Conservation (phyloP, 2,888 invertebrate species). For the Scelioninae gen. 2 region DNA sequence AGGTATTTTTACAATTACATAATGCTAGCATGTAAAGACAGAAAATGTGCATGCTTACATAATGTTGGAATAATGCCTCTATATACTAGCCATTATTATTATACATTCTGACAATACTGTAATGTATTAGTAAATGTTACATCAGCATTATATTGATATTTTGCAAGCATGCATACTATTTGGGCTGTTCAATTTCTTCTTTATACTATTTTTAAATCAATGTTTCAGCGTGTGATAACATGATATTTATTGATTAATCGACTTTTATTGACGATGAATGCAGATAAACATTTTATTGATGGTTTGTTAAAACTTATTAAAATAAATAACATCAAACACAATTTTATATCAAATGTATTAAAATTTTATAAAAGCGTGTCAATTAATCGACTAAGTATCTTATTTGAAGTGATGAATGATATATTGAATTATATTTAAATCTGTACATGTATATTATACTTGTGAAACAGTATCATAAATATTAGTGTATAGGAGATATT, state of each 20-base stretch:
- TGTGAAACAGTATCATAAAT: conserved; percentile 12
- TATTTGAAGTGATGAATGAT: conserved; percentile 4
- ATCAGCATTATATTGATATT: too few species aligned
- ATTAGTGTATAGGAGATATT: conserved; percentile 19
- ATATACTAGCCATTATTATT: too few species aligned
- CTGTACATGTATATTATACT: conserved; percentile 44
- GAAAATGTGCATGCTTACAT: too few species aligned
- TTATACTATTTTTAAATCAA: conserved; percentile 12
- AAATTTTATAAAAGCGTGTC: conserved; percentile 19
- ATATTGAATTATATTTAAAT: conserved; percentile 25
- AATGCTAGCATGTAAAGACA: too few species aligned
- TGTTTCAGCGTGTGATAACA: conserved; percentile 28
- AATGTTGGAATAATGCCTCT: too few species aligned
- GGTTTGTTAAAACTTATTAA: not conserved
- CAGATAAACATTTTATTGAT: not conserved
- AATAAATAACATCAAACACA: not conserved
- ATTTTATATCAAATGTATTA: conserved; percentile 11
- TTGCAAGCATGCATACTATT: too few species aligned
- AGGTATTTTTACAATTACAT: too few species aligned
- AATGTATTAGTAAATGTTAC: too few species aligned
- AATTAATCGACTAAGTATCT: conserved; percentile 45
- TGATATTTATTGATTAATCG: conserved; percentile 41
- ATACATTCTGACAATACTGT: too few species aligned
- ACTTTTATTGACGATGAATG: not conserved
- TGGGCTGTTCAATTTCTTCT: not conserved